These are phyloP conservation scores for Sisyra nigra DNA, from an alignment of 2,888 invertebrate genomes.

Conservation along the genomic window DNA sequence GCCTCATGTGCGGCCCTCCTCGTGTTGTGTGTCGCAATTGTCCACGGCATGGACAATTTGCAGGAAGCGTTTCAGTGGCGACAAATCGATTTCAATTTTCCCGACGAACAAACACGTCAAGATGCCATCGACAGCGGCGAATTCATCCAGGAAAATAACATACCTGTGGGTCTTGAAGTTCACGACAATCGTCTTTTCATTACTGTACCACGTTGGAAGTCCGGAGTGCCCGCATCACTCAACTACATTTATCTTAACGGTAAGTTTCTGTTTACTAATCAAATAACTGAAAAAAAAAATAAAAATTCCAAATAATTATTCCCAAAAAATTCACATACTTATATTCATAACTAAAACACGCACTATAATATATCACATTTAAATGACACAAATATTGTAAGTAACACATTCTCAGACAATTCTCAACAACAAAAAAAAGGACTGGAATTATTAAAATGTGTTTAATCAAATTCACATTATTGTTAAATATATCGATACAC, in stretches of 20 bases:
- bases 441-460: too few species aligned
- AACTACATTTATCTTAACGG: conserved; percentile 57
- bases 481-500: too few species aligned
- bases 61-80: conserved; percentile 57
- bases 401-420: too few species aligned
- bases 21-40: background rate
- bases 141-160: conserved; percentile 52
- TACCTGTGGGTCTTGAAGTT: conserved; percentile 60
- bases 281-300: background rate
- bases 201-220: conserved; percentile 58
- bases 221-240: conserved; percentile 58
- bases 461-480: too few species aligned
- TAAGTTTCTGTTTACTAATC: conserved; percentile 21
- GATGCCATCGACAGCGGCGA: conserved; percentile 38
- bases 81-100: conserved; percentile 51
- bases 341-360: too few species aligned
- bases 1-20: background rate
- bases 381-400: too few species aligned
- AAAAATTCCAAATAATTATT: too few species aligned
- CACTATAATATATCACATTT: too few species aligned
- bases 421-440: too few species aligned
- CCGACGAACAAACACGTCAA: conserved; percentile 34
- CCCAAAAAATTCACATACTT: too few species aligned
- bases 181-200: conserved; percentile 50
- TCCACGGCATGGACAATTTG: conserved; percentile 43